phyloP scores from a whole-genome alignment of 2,113 vertebrate genomes.

The Paramisgurnus dabryanus region DNA sequence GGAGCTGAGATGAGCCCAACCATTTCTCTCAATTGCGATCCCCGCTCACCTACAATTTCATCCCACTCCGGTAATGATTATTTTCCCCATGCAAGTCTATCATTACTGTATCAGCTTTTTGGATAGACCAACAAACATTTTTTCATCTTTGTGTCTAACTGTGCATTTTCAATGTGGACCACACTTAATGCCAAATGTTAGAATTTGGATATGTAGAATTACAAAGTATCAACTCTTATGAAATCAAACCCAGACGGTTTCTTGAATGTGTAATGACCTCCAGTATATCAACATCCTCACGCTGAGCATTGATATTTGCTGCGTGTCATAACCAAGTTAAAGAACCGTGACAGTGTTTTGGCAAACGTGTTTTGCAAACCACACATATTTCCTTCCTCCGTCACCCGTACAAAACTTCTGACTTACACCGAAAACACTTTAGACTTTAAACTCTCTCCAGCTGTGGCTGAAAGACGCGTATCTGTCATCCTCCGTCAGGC shows the following conservation, averaged over 20 bases:
- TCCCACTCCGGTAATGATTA: too few species aligned
- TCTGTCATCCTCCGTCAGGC: constrained; percentile 49
- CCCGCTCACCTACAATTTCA: too few species aligned
- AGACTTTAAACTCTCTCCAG: constrained; percentile 4
- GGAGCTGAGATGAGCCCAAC: too few species aligned
- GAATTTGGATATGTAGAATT: not conserved
- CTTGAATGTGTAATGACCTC: not conserved
- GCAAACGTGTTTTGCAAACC: constrained; percentile 43
- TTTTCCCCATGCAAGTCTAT: too few species aligned
- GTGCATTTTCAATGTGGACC: not conserved
- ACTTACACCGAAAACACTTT: constrained; percentile 10
- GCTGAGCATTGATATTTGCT: not conserved
- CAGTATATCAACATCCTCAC: not conserved
- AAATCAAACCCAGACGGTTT: not conserved
- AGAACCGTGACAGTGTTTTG: not conserved
- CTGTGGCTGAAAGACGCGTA: constrained; percentile 28
- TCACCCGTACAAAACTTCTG: constrained; percentile 5
- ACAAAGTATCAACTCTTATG: too few species aligned
- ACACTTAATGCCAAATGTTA: not conserved
- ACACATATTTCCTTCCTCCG: constrained; percentile 22
- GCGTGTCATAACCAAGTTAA: not conserved
- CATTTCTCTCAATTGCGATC: too few species aligned
- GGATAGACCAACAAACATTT: too few species aligned
- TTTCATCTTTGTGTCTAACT: too few species aligned
- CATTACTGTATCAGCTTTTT: too few species aligned